Evolutionary conservation across 2,888 invertebrate genomes (phyloP).

Genomic region (Thymelicus acteon): DNA sequence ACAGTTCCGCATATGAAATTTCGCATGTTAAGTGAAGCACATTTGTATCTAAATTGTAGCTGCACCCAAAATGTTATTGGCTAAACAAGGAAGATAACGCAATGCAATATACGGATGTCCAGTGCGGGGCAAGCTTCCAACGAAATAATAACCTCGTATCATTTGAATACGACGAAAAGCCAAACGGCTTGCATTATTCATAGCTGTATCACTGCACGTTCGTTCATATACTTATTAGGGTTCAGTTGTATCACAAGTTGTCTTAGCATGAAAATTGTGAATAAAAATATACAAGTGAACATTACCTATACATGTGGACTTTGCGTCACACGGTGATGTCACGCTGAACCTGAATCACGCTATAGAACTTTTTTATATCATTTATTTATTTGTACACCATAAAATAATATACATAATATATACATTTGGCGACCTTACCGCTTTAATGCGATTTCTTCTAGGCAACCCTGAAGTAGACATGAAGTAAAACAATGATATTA

Average conservation of each 20-base stretch:
- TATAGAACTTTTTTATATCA: no score
- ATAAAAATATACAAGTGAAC: no score
- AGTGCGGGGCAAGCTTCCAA: constrained; percentile 72
- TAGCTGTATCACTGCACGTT: constrained; percentile 40
- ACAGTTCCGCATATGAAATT: constrained; percentile 17
- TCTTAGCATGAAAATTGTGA: no score
- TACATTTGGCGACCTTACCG: no score
- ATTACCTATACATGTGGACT: no score
- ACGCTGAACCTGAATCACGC: no score
- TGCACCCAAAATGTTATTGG: constrained; percentile 22
- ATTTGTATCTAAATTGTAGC: constrained; percentile 24
- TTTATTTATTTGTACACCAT: no score
- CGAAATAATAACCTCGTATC: constrained; percentile 69
- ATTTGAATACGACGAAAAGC: constrained; percentile 77
- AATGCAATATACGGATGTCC: constrained; percentile 53
- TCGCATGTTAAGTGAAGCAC: constrained; percentile 20
- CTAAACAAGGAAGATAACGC: constrained; percentile 46
- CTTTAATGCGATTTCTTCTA: no score
- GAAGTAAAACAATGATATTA: no score
- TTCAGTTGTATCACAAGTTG: not conserved
- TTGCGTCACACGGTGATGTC: no score
- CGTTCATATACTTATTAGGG: constrained; percentile 19
- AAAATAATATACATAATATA: no score
- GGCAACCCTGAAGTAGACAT: no score
- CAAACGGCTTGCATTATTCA: constrained; percentile 75